phyloP scores from a whole-genome alignment of 2,888 invertebrate genomes.

The Amitus sp. region DNA sequence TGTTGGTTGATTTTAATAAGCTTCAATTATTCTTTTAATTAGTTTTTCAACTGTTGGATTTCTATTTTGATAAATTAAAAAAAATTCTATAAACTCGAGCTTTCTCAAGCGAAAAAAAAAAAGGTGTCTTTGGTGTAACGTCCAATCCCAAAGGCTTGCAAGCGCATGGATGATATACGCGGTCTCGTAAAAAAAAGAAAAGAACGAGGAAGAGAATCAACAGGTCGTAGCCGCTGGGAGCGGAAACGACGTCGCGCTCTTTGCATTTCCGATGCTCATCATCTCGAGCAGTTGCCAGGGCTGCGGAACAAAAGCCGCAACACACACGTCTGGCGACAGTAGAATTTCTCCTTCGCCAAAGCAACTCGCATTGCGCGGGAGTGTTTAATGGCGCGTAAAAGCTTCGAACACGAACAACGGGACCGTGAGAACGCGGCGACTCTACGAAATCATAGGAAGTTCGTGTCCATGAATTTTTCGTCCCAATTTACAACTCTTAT shows the following conservation, averaged over 20 bases:
- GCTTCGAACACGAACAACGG: too few relatives aligned
- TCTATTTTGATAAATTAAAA: too few relatives aligned
- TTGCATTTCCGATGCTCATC: background rate
- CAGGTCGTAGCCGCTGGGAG: background rate
- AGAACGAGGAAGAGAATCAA: background rate
- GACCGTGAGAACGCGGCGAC: too few relatives aligned
- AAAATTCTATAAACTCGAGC: too few relatives aligned
- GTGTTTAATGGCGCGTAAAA: too few relatives aligned
- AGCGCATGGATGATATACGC: background rate
- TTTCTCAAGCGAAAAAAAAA: background rate
- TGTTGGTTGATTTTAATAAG: too few relatives aligned
- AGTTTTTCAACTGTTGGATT: too few relatives aligned
- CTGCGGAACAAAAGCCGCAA: background rate
- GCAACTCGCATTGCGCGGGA: background rate
- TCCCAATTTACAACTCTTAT: too few relatives aligned
- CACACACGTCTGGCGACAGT: background rate
- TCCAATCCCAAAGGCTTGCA: too few relatives aligned
- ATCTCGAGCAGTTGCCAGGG: background rate
- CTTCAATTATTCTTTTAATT: too few relatives aligned
- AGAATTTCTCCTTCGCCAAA: background rate
- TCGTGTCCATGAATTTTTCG: too few relatives aligned
- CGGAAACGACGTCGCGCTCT: background rate
- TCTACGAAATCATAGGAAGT: too few relatives aligned
- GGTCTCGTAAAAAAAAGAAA: background rate
- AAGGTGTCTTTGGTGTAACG: background rate